These are phyloP conservation scores for Chrysodeixis includens DNA, from an alignment of 2,888 invertebrate species.

Conservation along the genomic window DNA sequence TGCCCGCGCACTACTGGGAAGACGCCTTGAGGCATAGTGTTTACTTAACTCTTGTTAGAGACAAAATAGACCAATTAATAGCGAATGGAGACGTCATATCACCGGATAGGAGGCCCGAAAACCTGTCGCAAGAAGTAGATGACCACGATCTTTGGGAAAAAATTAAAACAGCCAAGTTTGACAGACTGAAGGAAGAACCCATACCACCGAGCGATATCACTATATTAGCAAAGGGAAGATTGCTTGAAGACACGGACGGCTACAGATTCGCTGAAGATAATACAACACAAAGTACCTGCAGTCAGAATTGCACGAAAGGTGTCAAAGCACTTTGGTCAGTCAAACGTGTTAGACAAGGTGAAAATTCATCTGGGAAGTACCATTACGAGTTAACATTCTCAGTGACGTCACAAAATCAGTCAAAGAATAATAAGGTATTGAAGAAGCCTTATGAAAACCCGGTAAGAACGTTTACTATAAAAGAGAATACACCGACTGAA, in stretches of 20 bases:
- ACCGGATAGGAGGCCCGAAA: slow-evolving; percentile 68
- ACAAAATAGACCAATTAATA: slow-evolving; percentile 87
- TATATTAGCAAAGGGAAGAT: slow-evolving; percentile 90
- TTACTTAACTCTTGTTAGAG: slow-evolving; percentile 90
- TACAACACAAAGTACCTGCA: slow-evolving; percentile 72
- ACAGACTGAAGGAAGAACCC: slow-evolving; percentile 77
- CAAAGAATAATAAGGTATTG: slow-evolving; percentile 75
- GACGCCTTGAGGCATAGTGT: slow-evolving; percentile 91
- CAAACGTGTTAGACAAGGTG: slow-evolving; percentile 91
- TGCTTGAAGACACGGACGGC: slow-evolving; percentile 86
- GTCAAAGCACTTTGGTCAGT: slow-evolving; percentile 92
- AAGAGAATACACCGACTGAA: slow-evolving; percentile 77
- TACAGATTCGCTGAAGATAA: slow-evolving; percentile 89
- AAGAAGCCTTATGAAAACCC: slow-evolving; percentile 86
- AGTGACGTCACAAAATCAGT: slow-evolving; percentile 86
- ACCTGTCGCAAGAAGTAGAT: slow-evolving; percentile 74
- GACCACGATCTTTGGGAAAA: slow-evolving; percentile 86
- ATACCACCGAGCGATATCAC: slow-evolving; percentile 91
- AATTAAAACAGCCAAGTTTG: slow-evolving; percentile 84
- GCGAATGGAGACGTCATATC: slow-evolving; percentile 74
- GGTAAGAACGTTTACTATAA: slow-evolving; percentile 91
- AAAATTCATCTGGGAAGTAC: slow-evolving; percentile 80
- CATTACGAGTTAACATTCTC: slow-evolving; percentile 92
- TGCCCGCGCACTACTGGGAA: slow-evolving; percentile 90
- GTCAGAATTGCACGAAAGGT: slow-evolving; percentile 83